Evolutionary conservation across 2,888 invertebrate species (phyloP), one percentile per base, ranked within the genome.

Genomic region (Melitaea athalia): DNA sequence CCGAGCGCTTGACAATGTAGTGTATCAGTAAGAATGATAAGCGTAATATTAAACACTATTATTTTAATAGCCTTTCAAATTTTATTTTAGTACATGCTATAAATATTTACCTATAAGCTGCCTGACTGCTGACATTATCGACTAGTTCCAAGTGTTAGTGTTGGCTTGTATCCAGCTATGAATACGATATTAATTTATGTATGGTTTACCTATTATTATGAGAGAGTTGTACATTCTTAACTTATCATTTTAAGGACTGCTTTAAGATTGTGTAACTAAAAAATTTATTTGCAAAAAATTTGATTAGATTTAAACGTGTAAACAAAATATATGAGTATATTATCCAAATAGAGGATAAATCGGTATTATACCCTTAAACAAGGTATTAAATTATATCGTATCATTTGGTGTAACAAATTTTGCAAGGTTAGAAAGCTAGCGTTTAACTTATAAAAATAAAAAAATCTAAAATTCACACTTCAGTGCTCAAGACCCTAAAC

Each of bases 401-500:
- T 55, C 14, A 33, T 33, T 33, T 55, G 14, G 17, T 52, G 7
- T 33, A 0, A 53, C 14, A 31, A 24, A 50, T 3, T 50, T 50
- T 15, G 8, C 10, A 14, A n/a, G 12, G 53, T 55, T 55, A 55
- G 8, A 33, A 55, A 14, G 14, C 33, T 31, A 10, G 53, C 15
- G 38, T 42, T 64, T 59, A 64, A 57, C 33, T 14, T 57, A 50
- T 60, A 53, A 11, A 15, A 66, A n/a, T n/a, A n/a, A 50, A 63
- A 79, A 85, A 85, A 83, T 84, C 80, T 81, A 84, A 84, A 85
- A 84, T 84, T 86, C 81, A 84, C 86, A 85, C 83, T 83, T 83
- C 82, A 81, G 78, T 84, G 77, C 77, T 80, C 81, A 81, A 85
- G 84, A 82, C 83, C 85, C 84, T 85, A 85, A 88, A 83, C 86